Percentiles rank a stretch among this genome's conserved stretches.
These are phyloP conservation scores for Disparrhopalites patrizii DNA, from an alignment of 2,888 invertebrate genomes.

Conservation along the genomic window DNA sequence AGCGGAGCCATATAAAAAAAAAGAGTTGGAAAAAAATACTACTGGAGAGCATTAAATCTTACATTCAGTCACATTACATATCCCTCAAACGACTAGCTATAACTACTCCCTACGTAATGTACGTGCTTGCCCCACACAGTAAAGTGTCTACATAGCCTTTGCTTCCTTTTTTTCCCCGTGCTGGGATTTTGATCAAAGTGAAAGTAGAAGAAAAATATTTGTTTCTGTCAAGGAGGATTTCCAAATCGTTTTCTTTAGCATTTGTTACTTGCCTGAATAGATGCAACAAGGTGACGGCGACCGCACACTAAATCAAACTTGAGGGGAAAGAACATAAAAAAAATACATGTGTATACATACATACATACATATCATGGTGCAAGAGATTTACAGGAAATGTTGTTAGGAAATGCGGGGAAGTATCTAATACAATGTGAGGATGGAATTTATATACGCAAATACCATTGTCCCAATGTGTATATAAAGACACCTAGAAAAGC, in stretches of 20 bases:
- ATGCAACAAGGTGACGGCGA: conserved; percentile 37
- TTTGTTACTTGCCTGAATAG: conserved; percentile 32
- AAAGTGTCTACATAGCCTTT: no score
- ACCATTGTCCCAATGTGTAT: no score
- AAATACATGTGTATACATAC: no score
- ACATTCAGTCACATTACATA: background rate
- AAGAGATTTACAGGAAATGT: no score
- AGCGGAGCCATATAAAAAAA: no score
- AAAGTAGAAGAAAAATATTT: conserved; percentile 11
- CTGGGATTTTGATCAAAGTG: conserved; percentile 7
- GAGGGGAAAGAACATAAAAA: background rate
- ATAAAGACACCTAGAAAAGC: no score
- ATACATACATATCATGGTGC: no score
- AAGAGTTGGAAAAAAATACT: background rate
- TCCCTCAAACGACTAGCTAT: background rate
- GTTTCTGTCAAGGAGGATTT: conserved; percentile 17
- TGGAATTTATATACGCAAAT: no score
- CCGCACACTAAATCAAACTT: conserved; percentile 45
- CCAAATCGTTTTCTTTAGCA: background rate
- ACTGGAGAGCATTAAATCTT: conserved; percentile 7
- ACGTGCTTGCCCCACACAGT: no score
- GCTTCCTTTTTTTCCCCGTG: background rate
- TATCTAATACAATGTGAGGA: no score
- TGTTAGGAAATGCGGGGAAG: no score
- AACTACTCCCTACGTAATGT: background rate